Evolutionary conservation across 2,113 vertebrate species (phyloP).

Genomic region (Cyrtonyx montezumae): DNA sequence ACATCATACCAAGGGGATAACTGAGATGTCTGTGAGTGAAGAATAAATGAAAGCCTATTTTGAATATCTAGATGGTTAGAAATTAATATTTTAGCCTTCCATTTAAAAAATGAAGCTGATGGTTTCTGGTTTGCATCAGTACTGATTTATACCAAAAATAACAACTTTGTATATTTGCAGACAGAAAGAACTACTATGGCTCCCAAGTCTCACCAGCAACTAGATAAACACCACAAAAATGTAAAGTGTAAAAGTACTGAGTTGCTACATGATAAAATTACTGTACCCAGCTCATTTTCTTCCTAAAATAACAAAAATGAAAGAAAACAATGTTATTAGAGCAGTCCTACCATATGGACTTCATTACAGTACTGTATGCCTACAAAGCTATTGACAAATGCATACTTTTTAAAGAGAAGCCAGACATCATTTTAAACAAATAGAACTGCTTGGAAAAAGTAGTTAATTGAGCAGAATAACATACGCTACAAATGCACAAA

Average conservation of each 20-base stretch:
- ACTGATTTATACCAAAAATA: background rate
- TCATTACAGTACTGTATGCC: slow-evolving; percentile 10
- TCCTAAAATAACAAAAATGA: background rate
- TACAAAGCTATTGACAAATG: slow-evolving; percentile 28
- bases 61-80: background rate
- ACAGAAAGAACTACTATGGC: background rate
- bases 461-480: slow-evolving; percentile 24
- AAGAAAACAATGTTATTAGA: background rate
- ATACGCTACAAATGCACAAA: background rate
- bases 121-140: background rate
- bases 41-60: background rate
- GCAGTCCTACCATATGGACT: slow-evolving; percentile 39
- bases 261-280: background rate
- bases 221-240: background rate
- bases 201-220: background rate
- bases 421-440: slow-evolving; percentile 24
- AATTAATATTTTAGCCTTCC: background rate
- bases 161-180: background rate
- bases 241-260: background rate
- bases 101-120: background rate
- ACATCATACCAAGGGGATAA: background rate
- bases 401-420: slow-evolving; percentile 28
- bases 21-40: background rate
- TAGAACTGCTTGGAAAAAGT: slow-evolving; percentile 5
- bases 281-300: background rate